These are phyloP conservation scores for Hofmannophila pseudospretella DNA, from an alignment of 2,888 invertebrate species.

Conservation along the genomic window DNA sequence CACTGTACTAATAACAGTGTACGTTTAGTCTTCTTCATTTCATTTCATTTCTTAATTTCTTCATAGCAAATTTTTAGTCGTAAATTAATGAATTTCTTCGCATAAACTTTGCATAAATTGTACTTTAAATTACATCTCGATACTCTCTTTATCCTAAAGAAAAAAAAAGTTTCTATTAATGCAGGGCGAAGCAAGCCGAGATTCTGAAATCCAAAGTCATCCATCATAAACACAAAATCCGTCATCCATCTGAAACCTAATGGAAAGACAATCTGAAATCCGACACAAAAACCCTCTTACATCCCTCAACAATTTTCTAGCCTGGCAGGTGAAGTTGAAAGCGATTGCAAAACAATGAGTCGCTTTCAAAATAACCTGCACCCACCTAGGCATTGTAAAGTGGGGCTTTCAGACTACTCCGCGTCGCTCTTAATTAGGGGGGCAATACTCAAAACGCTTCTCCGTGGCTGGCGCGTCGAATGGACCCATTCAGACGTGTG, in stretches of 20 bases:
- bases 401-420: constrained; percentile 60
- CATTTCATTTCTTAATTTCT: too few species aligned
- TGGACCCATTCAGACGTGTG: constrained; percentile 59
- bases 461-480: constrained; percentile 30
- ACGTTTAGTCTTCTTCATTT: too few species aligned
- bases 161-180: too few species aligned
- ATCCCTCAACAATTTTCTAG: constrained; percentile 34
- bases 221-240: too few species aligned
- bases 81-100: too few species aligned
- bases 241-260: background rate
- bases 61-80: too few species aligned
- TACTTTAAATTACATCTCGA: too few species aligned
- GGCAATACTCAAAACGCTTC: constrained; percentile 57
- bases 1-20: too few species aligned
- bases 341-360: constrained; percentile 52
- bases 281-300: background rate
- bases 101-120: too few species aligned
- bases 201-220: too few species aligned
- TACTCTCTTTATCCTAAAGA: too few species aligned
- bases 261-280: background rate
- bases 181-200: too few species aligned
- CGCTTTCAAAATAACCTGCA: constrained; percentile 43
- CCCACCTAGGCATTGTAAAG: constrained; percentile 47
- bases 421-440: constrained; percentile 69
- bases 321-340: constrained; percentile 42